Evolutionary conservation across 2,888 invertebrate genomes (phyloP).

Genomic region (Eupithecia inturbata): DNA sequence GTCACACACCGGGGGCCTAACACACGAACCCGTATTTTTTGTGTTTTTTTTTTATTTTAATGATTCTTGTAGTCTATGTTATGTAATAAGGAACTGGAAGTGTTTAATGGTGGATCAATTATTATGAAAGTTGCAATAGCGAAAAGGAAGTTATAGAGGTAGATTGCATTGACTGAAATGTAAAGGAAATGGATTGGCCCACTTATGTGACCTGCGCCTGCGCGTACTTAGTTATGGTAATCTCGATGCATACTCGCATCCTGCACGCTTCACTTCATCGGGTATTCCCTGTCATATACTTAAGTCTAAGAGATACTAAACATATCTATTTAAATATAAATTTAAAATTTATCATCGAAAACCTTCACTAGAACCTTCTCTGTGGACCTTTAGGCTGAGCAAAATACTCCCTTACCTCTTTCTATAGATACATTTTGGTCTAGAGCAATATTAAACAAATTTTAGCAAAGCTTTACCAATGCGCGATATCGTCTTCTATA

Average conservation of each 20-base stretch:
- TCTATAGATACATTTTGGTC: not conserved
- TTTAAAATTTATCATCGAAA: not conserved
- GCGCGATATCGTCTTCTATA: not conserved
- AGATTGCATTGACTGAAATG: conserved; percentile 21
- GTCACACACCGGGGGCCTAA: too few relatives aligned
- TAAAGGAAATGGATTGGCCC: conserved; percentile 33
- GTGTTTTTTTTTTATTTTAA: not conserved
- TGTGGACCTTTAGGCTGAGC: not conserved
- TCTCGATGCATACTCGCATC: conserved; percentile 39
- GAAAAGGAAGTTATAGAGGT: conserved; percentile 17
- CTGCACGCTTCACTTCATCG: conserved; percentile 30
- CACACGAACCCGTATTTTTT: too few relatives aligned
- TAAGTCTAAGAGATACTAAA: not conserved
- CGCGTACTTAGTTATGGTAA: conserved; percentile 17
- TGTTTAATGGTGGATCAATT: not conserved
- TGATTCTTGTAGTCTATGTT: not conserved
- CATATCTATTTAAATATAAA: not conserved
- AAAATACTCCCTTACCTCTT: not conserved
- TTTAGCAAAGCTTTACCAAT: not conserved
- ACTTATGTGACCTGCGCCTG: conserved; percentile 33
- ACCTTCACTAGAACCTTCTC: not conserved
- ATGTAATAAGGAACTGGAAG: not conserved
- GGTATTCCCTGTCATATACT: not conserved
- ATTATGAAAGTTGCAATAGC: not conserved
- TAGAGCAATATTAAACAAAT: not conserved